A percentile compares a stretch with the other conserved stretches of the same genome.
These are phyloP conservation scores for Danaus melanippus DNA, from an alignment of 1,140 invertebrate species.

Conservation along the genomic window DNA sequence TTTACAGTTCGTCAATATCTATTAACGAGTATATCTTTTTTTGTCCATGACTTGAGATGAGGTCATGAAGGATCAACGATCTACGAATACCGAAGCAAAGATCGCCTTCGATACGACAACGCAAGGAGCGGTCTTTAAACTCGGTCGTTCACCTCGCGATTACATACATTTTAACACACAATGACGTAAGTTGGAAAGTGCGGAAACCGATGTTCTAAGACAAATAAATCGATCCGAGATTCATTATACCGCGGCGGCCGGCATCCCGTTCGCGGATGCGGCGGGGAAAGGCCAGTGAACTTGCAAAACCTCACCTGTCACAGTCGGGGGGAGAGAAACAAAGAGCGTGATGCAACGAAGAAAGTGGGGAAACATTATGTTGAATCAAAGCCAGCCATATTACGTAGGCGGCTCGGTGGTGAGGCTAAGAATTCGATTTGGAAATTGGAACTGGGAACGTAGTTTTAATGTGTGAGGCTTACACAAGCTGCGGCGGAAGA, in stretches of 20 bases:
- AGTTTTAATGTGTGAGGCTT: conserved; percentile 41
- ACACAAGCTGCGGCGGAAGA: conserved; percentile 62
- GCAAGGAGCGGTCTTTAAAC: conserved; percentile 39
- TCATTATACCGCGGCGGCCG: conserved; percentile 54
- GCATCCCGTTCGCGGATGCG: conserved; percentile 44
- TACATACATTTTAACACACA: conserved; percentile 44
- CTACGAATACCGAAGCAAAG: conserved; percentile 53
- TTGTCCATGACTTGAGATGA: conserved; percentile 39
- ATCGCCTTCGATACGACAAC: conserved; percentile 31
- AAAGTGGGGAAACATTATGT: conserved; percentile 46
- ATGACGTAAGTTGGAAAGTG: conserved; percentile 67
- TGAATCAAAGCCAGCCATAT: conserved; percentile 16
- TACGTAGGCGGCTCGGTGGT: conserved; percentile 23
- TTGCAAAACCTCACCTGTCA: conserved; percentile 65
- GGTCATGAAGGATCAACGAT: conserved; percentile 67
- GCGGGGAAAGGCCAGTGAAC: conserved; percentile 59
- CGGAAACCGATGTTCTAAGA: conserved; percentile 63
- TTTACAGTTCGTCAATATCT: conserved; percentile 9
- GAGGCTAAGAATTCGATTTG: conserved; percentile 32
- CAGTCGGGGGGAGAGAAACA: conserved; percentile 48
- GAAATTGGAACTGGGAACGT: conserved; percentile 36
- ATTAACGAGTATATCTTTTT: conserved; percentile 23
- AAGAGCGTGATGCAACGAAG: conserved; percentile 46
- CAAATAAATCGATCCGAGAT: conserved; percentile 35
- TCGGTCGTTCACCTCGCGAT: conserved; percentile 53